phyloP scores from a whole-genome alignment of 1,140 invertebrate genomes.

The Bombus breviceps region DNA sequence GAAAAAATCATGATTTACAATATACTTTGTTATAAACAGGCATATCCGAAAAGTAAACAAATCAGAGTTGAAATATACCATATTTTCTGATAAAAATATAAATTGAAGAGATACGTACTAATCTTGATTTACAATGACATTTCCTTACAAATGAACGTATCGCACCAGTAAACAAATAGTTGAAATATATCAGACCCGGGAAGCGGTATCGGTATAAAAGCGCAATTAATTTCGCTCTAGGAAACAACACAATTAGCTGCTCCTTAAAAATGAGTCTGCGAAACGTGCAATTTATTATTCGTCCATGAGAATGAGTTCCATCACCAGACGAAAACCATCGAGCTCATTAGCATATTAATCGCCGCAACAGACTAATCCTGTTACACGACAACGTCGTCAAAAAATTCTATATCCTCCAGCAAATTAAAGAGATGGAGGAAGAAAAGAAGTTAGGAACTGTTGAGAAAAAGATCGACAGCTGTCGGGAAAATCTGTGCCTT shows the following conservation, averaged over 20 bases:
- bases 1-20: no score
- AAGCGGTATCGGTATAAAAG: not conserved
- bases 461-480: slow-evolving; percentile 49
- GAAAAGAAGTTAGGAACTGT: slow-evolving; percentile 11
- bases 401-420: not conserved
- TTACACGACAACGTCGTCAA: no score
- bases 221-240: not conserved
- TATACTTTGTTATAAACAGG: no score
- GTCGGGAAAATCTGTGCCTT: slow-evolving; percentile 44
- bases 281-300: not conserved
- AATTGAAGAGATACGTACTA: no score
- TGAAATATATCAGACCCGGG: no score
- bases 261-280: not conserved
- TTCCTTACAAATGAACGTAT: no score
- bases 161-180: no score
- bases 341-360: not conserved
- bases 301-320: not conserved
- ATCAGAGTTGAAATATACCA: no score
- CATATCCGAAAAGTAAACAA: no score
- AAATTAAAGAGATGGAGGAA: not conserved
- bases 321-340: not conserved
- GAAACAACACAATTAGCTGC: not conserved
- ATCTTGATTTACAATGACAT: no score
- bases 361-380: not conserved
- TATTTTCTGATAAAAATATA: no score